Evolutionary conservation across 2,797 vertebrate genomes (phyloP).

Genomic region (Darevskia mixta): DNA sequence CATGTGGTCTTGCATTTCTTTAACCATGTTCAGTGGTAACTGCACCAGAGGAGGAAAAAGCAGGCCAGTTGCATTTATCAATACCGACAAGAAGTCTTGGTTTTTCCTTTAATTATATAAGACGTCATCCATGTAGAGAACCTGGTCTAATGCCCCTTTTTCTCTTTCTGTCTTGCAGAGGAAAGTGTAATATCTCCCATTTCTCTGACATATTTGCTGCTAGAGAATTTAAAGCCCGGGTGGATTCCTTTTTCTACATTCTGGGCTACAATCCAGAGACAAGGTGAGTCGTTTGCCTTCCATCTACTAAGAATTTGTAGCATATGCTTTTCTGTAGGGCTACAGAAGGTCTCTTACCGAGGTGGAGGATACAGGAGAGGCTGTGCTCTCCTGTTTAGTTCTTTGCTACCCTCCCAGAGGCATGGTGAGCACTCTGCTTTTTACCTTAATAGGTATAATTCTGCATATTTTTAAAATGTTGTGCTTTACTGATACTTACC

Average conservation of each 20-base stretch:
- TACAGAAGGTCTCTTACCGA: background rate
- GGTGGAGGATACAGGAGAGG: too few species aligned
- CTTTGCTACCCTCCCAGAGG: background rate
- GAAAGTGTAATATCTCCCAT: conserved; percentile 99
- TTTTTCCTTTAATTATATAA: conserved; percentile 38
- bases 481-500: background rate
- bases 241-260: conserved; percentile 99
- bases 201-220: conserved; percentile 99
- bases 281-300: conserved; percentile 85
- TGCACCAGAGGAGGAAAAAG: too few species aligned
- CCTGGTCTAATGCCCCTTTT: conserved; percentile 39
- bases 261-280: conserved; percentile 99
- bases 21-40: background rate
- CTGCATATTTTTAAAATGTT: background rate
- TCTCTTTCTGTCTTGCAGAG: conserved; percentile 80
- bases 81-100: background rate
- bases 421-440: background rate
- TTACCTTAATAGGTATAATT: background rate
- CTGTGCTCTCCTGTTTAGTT: background rate
- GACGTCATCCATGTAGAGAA: background rate
- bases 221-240: conserved; percentile 97
- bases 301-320: background rate
- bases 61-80: background rate
- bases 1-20: background rate
- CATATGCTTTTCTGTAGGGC: background rate